Percentiles rank a stretch among this genome's conserved stretches.
Conservation (phyloP, 1,140 invertebrate genomes). For the Sesamia nonagrioides region DNA sequence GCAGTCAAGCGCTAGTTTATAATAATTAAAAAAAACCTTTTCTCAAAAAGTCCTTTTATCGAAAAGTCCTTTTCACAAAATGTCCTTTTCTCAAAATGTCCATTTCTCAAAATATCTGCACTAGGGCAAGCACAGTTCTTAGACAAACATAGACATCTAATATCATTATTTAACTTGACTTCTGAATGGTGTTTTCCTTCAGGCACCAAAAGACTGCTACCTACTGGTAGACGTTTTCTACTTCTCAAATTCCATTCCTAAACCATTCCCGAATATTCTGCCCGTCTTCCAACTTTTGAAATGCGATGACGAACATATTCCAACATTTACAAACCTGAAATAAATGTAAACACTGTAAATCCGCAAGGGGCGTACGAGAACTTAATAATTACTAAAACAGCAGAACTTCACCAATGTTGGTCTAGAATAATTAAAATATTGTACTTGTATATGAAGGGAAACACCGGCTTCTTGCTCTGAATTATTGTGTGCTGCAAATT, state of each 20-base stretch:
- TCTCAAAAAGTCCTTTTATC: too few relatives aligned
- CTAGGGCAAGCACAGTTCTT: too few relatives aligned
- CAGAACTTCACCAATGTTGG: slow-evolving; percentile 55
- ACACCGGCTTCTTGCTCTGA: slow-evolving; percentile 49
- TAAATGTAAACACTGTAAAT: slow-evolving; percentile 36
- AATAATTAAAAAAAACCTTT: too few relatives aligned
- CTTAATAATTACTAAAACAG: slow-evolving; percentile 65
- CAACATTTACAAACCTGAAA: slow-evolving; percentile 23
- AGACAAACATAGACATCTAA: too few relatives aligned
- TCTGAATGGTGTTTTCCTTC: too few relatives aligned
- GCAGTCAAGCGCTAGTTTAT: too few relatives aligned
- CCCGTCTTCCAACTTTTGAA: not conserved
- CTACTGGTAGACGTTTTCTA: too few relatives aligned
- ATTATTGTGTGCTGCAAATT: slow-evolving; percentile 43
- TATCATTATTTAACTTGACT: too few relatives aligned
- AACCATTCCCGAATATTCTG: not conserved
- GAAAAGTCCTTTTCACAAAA: too few relatives aligned
- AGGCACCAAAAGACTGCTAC: too few relatives aligned
- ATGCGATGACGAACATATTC: not conserved
- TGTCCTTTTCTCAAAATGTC: too few relatives aligned
- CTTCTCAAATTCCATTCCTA: not conserved
- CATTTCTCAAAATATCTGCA: too few relatives aligned
- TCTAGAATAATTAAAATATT: slow-evolving; percentile 70
- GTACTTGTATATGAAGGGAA: slow-evolving; percentile 57
- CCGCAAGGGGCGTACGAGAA: slow-evolving; percentile 48